Percentiles rank a stretch among this genome's conserved stretches.
Evolutionary conservation across 2,113 vertebrate genomes (phyloP).

Genomic region (Benthochromis sp.): DNA sequence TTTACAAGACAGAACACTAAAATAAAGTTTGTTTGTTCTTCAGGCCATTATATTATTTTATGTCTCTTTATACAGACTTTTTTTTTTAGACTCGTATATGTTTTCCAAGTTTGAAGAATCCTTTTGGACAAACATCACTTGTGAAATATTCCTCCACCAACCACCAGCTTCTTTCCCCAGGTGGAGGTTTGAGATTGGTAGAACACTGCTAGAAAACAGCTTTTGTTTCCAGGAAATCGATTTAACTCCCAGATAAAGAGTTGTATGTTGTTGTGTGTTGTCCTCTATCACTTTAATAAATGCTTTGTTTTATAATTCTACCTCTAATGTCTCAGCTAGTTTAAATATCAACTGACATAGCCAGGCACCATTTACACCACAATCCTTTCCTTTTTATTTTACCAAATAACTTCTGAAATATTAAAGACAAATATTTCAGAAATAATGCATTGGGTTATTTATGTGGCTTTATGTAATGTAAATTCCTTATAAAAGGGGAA

Average conservation of each 20-base stretch:
- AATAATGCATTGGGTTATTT: background rate
- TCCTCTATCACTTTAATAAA: background rate
- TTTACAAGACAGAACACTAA: background rate
- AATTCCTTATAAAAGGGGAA: background rate
- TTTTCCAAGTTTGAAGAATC: background rate
- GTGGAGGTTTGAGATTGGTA: background rate
- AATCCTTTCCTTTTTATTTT: background rate
- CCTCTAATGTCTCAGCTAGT: background rate
- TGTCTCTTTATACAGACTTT: background rate
- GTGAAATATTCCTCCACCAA: background rate
- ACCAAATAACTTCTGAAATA: background rate
- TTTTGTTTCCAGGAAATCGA: background rate
- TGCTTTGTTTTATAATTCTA: background rate
- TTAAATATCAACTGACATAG: background rate
- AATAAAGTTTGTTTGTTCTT: background rate
- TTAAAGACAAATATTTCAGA: background rate
- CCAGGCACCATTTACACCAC: background rate
- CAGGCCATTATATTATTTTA: background rate
- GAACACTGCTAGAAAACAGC: background rate
- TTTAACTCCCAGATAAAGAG: background rate
- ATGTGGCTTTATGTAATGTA: background rate
- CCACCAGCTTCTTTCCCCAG: background rate
- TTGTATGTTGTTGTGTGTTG: background rate
- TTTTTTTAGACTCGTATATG: background rate
- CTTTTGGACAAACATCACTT: background rate